Percentiles rank a stretch among this genome's conserved stretches.
Conservation (phyloP, 2,797 vertebrate species). For the Darevskia mixta region DNA sequence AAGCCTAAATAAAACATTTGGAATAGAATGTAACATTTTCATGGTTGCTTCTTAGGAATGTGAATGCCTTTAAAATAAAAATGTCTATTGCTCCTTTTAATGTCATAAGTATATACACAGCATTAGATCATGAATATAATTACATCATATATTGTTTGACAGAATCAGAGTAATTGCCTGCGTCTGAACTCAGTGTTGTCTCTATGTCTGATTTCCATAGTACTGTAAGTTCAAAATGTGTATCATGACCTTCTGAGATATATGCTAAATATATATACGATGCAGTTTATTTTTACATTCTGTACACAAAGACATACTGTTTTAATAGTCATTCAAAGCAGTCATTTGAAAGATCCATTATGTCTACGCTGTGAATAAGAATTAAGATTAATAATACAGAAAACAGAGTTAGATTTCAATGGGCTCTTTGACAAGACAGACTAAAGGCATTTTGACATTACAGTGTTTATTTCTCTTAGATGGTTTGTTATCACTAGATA, state of each 20-base stretch:
- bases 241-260: slow-evolving; percentile 63
- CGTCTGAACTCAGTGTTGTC: slow-evolving; percentile 70
- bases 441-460: slow-evolving; percentile 29
- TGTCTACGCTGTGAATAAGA: slow-evolving; percentile 61
- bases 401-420: slow-evolving; percentile 63
- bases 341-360: slow-evolving; percentile 69
- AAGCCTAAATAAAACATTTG: neutral
- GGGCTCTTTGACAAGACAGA: slow-evolving; percentile 61
- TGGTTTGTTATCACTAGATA: slow-evolving; percentile 1
- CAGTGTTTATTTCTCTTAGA: neutral
- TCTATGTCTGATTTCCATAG: slow-evolving; percentile 53
- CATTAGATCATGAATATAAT: slow-evolving; percentile 56
- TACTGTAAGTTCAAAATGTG: slow-evolving; percentile 66
- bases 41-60: slow-evolving; percentile 30
- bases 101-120: slow-evolving; percentile 13
- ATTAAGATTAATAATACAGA: slow-evolving; percentile 67
- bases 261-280: slow-evolving; percentile 54
- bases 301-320: slow-evolving; percentile 74
- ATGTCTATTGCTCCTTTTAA: neutral
- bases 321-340: slow-evolving; percentile 57
- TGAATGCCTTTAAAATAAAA: neutral
- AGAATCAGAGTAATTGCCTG: slow-evolving; percentile 65
- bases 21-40: neutral
- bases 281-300: slow-evolving; percentile 67
- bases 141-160: slow-evolving; percentile 66